Base-by-base conservation (phyloP, 2,113 vertebrate species). In the Saccopteryx bilineata region DNA sequence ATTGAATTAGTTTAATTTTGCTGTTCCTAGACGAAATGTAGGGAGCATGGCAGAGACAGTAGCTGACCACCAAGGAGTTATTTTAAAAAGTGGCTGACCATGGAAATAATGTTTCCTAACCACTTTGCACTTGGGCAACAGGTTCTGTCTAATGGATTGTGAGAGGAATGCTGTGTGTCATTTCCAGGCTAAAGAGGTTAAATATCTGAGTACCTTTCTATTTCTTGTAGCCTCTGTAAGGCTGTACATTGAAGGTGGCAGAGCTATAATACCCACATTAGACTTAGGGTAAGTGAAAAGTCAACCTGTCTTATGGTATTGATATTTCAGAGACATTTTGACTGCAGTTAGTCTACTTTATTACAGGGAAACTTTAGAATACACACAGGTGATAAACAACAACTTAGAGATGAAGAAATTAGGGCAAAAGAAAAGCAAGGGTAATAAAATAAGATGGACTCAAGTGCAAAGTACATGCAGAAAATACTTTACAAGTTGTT, bases 391-490 rank as follows among this genome's bases (percentile, higher is more conserved):
- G 31, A 74, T 66, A 58, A 96, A 80, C 48, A 82, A 56, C 60
- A 75, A 90, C 33, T 56, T 81, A 82, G 39, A 91, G 39, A 66
- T 48, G 60, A 86, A 76, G n/a, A 14, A 56, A 63, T 69, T 17
- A 76, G 26, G 33, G 26, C n/a, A 82, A 96, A 90, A 91, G 54
- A 26, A 56, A 91, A 93, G 1, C 17, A 80, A 74, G 18, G 14
- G 28, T 17, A 68, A 88, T 71, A 68, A 61, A 87, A n/a, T 60
- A 82, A 65, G 48, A 81, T 60, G 63, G 74, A 91, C n/a, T 54
- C 60, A 69, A 90, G 52, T 10, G 9, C 28, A 33, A 56, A 87
- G 75, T n/a, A 93, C 7, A 1, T 28, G 56, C 4, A 75, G 65
- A 96, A 26, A 82, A 75, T 33, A 48, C 60, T 61, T 18, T 26